Base-by-base conservation (phyloP, 2,797 vertebrate genomes). In the Paedocypris micromegethes region DNA sequence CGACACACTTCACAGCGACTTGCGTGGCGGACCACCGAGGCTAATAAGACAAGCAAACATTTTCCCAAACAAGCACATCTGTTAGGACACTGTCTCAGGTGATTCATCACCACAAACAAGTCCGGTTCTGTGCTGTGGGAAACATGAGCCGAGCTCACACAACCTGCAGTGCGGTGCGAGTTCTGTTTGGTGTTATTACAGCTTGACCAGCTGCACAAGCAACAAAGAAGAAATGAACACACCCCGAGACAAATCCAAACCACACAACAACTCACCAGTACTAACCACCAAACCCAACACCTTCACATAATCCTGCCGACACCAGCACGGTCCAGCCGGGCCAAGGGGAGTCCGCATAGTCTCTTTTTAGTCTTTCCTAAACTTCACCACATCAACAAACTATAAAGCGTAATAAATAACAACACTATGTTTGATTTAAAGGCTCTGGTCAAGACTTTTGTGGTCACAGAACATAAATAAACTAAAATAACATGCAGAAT, bases 161-260 rank as follows among this genome's bases (percentile, higher is more conserved):
- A 88, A 89, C 87, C 87, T 83, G 84, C 84, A 82, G 82, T 82
- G 83, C 80, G 86, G 86, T 89, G 77, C 89, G 87, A 89, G 90
- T 87, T 86, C 78, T 78, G 88, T 81, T 90, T 90, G 89, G 87
- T 91, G 88, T 91, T 91, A 87, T 90, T 89, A 85, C 89, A 90
- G 90, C 89, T 90, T 90, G 88, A 79, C 86, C 90, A 88, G 89
- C 90, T 91, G 88, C 84, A 88, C 84, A 86, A 88, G 89, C 88
- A 90, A 89, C 89, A 88, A 91, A 83, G 83, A 80, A 84, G 85
- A 84, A 83, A 80, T 5, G 77, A 82, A 84, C 86, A 63, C 68
- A 58, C 68, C 59, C 68, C 41, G n/a, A 70, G 59, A 63, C 67
- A 63, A 63, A 70, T 63, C 58, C 59, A 70, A 50, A 41, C 46